A percentile compares a stretch with the other conserved stretches of the same genome.
Conservation (phyloP, 2,113 vertebrate species). For the Panthera uncia region DNA sequence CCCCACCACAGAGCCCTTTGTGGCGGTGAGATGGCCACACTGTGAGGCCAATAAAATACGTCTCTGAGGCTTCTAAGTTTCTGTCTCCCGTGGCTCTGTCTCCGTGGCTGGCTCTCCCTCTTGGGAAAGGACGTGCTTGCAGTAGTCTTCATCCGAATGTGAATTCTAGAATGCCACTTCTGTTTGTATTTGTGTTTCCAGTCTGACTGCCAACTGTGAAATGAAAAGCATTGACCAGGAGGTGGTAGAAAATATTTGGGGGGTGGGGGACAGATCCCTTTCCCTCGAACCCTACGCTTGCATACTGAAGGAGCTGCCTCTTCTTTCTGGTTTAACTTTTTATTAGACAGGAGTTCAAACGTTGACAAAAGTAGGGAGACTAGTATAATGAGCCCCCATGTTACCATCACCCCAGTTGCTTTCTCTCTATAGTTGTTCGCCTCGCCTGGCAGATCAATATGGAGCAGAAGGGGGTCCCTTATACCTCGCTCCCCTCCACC, state of each 20-base stretch:
- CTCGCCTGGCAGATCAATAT: not conserved
- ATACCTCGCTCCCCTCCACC: accelerated
- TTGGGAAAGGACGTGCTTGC: not conserved
- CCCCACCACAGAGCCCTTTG: not conserved
- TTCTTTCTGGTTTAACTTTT: not conserved
- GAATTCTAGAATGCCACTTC: not conserved
- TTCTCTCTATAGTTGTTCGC: not conserved
- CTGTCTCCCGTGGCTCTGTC: not conserved
- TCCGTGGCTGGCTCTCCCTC: not conserved
- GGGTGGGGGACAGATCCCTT: not conserved
- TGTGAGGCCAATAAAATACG: not conserved
- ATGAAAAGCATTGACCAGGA: not conserved
- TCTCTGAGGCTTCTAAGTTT: not conserved
- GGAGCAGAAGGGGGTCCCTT: not conserved
- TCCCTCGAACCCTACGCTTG: not conserved
- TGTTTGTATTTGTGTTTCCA: not conserved
- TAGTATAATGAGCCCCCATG: no score
- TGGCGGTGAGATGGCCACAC: not conserved
- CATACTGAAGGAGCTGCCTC: not conserved
- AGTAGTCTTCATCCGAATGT: not conserved
- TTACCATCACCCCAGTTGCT: not conserved
- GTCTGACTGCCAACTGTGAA: not conserved
- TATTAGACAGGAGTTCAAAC: not conserved
- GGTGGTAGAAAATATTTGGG: not conserved
- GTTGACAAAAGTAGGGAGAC: not conserved